phyloP scores from a whole-genome alignment of 2,888 invertebrate species.

The Brenthis ino region DNA sequence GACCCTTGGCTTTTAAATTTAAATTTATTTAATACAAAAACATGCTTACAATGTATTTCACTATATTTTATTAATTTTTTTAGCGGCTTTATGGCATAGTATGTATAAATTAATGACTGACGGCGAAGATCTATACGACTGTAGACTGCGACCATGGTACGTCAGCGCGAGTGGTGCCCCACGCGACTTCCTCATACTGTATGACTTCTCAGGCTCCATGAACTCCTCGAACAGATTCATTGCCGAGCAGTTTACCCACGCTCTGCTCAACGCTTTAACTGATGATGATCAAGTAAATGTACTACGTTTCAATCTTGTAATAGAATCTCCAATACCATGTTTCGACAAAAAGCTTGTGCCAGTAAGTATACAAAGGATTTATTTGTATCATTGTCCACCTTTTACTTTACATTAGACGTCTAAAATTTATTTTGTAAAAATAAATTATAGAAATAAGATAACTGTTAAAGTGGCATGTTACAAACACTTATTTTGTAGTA shows the following conservation, averaged over 20 bases:
- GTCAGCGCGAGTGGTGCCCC: slow-evolving; percentile 73
- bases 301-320: slow-evolving; percentile 62
- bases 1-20: too few relatives aligned
- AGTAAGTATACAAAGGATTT: slow-evolving; percentile 49
- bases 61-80: slow-evolving; percentile 22
- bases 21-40: too few relatives aligned
- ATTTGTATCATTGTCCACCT: neutral
- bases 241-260: slow-evolving; percentile 62
- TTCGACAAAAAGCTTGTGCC: slow-evolving; percentile 69
- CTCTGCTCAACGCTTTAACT: slow-evolving; percentile 70
- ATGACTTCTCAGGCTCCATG: slow-evolving; percentile 76
- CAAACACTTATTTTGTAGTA: too few relatives aligned
- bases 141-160: slow-evolving; percentile 74
- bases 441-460: too few relatives aligned
- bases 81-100: slow-evolving; percentile 69
- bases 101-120: slow-evolving; percentile 60
- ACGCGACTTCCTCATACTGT: slow-evolving; percentile 66
- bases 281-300: slow-evolving; percentile 76
- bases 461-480: too few relatives aligned
- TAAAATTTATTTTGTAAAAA: too few relatives aligned
- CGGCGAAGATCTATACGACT: slow-evolving; percentile 66
- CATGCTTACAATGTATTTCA: neutral
- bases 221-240: slow-evolving; percentile 63
- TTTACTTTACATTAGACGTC: too few relatives aligned
- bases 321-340: slow-evolving; percentile 67